Evolutionary conservation across 1,140 invertebrate genomes (phyloP).

Genomic region (Orius laevigatus): DNA sequence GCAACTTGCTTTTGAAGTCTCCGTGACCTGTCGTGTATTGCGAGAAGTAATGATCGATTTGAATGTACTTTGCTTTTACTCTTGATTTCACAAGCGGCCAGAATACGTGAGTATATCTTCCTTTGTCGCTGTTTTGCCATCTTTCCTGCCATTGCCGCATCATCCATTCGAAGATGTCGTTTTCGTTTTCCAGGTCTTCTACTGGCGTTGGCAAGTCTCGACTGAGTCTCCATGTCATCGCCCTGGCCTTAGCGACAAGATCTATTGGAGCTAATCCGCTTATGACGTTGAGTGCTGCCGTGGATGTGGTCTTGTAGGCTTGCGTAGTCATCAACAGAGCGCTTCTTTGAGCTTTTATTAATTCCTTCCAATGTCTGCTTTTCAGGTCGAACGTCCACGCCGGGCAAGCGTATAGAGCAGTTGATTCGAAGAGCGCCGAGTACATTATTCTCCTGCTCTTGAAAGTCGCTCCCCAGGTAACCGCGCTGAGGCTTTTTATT

Average conservation of each 20-base stretch:
- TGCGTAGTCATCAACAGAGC: slow-evolving; percentile 13
- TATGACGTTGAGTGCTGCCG: slow-evolving; percentile 17
- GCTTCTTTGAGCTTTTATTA: slow-evolving; percentile 17
- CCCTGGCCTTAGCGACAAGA: slow-evolving; percentile 9
- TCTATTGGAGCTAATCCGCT: slow-evolving; percentile 18
- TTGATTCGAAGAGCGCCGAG: slow-evolving; percentile 16
- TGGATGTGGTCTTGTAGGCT: slow-evolving; percentile 19
- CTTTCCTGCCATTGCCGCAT: slow-evolving; percentile 13
- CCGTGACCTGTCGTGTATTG: slow-evolving; percentile 13
- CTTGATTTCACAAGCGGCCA: neutral
- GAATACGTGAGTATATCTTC: slow-evolving; percentile 17
- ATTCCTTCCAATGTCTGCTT: slow-evolving; percentile 11
- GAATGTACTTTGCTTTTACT: neutral
- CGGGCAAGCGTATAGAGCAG: slow-evolving; percentile 20
- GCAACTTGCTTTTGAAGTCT: slow-evolving; percentile 4
- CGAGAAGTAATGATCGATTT: slow-evolving; percentile 7
- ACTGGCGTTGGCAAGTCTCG: neutral
- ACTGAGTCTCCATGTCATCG: neutral
- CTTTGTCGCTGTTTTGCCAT: slow-evolving; percentile 14
- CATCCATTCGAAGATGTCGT: neutral
- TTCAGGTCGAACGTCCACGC: slow-evolving; percentile 17
- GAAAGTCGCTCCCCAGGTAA: slow-evolving; percentile 5
- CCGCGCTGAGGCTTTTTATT: slow-evolving; percentile 7
- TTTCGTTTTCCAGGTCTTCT: neutral
- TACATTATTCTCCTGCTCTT: slow-evolving; percentile 17